Base-by-base conservation (phyloP, 2,797 vertebrate genomes). In the Merluccius polli region DNA sequence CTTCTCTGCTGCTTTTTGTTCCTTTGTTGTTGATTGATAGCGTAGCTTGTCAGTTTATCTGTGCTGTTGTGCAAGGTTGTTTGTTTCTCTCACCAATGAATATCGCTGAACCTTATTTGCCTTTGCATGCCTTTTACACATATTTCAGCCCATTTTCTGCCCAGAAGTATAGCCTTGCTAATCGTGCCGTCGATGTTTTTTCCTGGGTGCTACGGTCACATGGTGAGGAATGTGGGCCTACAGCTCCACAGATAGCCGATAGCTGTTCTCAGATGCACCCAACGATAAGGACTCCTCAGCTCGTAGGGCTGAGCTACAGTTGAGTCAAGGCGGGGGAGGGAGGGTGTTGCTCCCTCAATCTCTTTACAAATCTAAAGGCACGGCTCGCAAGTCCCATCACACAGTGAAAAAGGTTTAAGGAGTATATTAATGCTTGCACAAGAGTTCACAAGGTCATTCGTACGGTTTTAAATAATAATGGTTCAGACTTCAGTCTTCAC, bases 11-110 rank as follows among this genome's bases (percentile, higher is more conserved):
- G 33, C 30, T 76, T 24, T 71, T 5, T 33, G 2, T 33, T 13
- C 48, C 18, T 71, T 6, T 31, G 36, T 52, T 59, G 18, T 15
- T 52, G 76, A 41, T 73, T 76, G 73, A 41, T 70, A 24, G 24
- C 70, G 18, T 52, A 52, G 16, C 21, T 52, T 52, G 16, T 52
- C 38, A 16, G 13, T 0, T 33, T 33, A 33, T 33, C 7, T 7
- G 32, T 33, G 2, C 32, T 33, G 7, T 33, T 33, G 2, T 33
- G 38, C 11, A 41, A 6, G 16, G 38, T 15, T 12, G 13, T 41
- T 41, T 41, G 38, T 41, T 41, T 41, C 38, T 7, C 32, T 41
- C 38, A 13, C 12, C 12, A 41, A 41, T 13, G 38, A 41, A 41
- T 15, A 15, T 12, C 38, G 16, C 38, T 12, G 44, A 12, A 48